Percentiles rank a stretch among this genome's conserved stretches.
Evolutionary conservation across 2,113 vertebrate genomes (phyloP).

Genomic region (Aptenodytes patagonicus): DNA sequence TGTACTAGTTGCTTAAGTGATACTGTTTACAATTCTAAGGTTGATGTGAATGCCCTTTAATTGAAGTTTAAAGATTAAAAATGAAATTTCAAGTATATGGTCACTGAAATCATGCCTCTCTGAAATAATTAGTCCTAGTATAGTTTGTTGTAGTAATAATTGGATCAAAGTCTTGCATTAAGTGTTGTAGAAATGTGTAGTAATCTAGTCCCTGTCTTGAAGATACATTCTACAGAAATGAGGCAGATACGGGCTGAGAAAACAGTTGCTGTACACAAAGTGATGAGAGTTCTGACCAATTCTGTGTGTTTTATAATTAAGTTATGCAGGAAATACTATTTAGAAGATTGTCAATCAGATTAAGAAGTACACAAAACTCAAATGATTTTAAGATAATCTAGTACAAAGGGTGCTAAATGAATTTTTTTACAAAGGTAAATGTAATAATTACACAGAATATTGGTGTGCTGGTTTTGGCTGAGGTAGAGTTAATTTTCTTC

Average conservation of each 20-base stretch:
- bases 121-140: not conserved
- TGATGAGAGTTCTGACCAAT: not conserved
- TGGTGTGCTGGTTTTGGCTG: too few species aligned
- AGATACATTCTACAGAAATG: not conserved
- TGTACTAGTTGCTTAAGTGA: not conserved
- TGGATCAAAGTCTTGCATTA: not conserved
- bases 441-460: not conserved
- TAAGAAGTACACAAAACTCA: not conserved
- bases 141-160: not conserved
- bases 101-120: not conserved
- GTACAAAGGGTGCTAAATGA: not conserved
- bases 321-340: not conserved
- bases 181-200: not conserved
- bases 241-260: not conserved
- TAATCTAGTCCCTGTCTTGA: not conserved
- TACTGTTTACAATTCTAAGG: not conserved
- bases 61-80: not conserved
- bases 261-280: not conserved
- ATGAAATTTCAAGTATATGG: not conserved
- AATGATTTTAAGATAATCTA: not conserved
- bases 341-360: not conserved
- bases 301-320: not conserved
- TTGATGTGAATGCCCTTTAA: not conserved
- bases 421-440: not conserved
- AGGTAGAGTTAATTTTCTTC: too few species aligned